Evolutionary conservation across 1,140 invertebrate species (phyloP), one percentile per base, ranked within the genome.

Genomic region (Camponotus floridanus): DNA sequence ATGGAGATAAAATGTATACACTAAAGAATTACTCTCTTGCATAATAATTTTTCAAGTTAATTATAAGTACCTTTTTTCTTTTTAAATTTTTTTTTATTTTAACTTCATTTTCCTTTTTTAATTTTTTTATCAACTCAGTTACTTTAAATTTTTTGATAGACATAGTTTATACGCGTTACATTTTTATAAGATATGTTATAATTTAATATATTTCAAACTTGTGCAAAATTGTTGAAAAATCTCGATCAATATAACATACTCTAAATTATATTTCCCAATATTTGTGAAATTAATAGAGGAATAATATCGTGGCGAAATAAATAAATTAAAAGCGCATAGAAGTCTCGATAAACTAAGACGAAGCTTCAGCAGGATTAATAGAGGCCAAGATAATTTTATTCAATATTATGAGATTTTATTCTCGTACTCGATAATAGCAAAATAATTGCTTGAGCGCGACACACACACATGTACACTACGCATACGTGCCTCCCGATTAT

Each of bases 51-150:
- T 39, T 3, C 6, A 39, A 39, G 36, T 39, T 39, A 6, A 39
- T 26, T 26, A 26, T 1, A 26, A 26, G 26, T 26, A 1, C 26
- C 26, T 39, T 4, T 39, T 39, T 39, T 39, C 6, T 39, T 39
- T 62, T 76, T 61, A 31, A 76, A 76, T 76, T 76, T 76, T 26
- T 26, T 26, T 26, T 26, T 26, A 26, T 26, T 26, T 26, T 26
- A 26, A 26, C 26, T 26, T 26, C 0, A 39, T 39, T 39, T 39
- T 39, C 4, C 6, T 39, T 39, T 62, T 76, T 61, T 31, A 76
- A 76, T 76, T 76, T 76, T 76, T 0, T 76, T 0, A 13, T 42
- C 33, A 42, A 39, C 36, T 39, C 6, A 4, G 6, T 39, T 6
- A 39, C 36, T 39, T 39, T 39, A 6, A 39, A 39, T 39, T 39